Base-by-base conservation (phyloP, 2,113 vertebrate genomes). In the Gasterosteus aculeatus region DNA sequence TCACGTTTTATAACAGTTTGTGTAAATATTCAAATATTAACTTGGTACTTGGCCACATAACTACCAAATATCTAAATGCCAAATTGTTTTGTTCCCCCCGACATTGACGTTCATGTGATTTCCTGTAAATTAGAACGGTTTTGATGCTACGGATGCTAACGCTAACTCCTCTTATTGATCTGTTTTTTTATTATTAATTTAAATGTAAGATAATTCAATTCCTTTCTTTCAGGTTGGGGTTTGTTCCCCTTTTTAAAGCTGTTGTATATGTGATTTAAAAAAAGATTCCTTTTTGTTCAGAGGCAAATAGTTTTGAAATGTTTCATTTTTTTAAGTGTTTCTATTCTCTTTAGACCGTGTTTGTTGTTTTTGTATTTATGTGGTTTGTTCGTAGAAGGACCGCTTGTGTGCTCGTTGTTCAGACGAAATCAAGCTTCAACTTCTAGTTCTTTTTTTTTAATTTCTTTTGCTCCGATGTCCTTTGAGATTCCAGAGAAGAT, bases 11-110 rank as follows among this genome's bases (percentile, higher is more conserved):
- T 53, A 75, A 82, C 69, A 75, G 87, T 70, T 92, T 19, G 19
- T 51, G 90, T 92, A 93, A 11, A 92, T 91, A 93, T 81, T 85
- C 78, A 53, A 26, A 67, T 3, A 19, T 68, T 16, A 67, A 64
- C 72, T 78, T 77, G 87, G 88, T 93, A 93, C 89, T 81, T 82
- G 61, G 87, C 85, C 88, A 70, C 84, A 74, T 89, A 90, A 87
- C 90, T 91, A 92, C 93, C 93, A 94, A 94, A 94, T 94, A 93
- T 92, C 93, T 92, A 93, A 93, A 94, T 88, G 92, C 93, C 93
- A 95, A 94, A 94, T 85, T 51, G 67, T 81, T 75, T 26, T 26
- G 1, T 31, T 3, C 44, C 33, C 35, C 60, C 11, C 41, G 16
- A 41, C 84, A 71, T 65, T 82, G 51, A 71, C 31, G 57, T 41